Conservation (phyloP, 2,797 vertebrate species). For the Nyctibius grandis region DNA sequence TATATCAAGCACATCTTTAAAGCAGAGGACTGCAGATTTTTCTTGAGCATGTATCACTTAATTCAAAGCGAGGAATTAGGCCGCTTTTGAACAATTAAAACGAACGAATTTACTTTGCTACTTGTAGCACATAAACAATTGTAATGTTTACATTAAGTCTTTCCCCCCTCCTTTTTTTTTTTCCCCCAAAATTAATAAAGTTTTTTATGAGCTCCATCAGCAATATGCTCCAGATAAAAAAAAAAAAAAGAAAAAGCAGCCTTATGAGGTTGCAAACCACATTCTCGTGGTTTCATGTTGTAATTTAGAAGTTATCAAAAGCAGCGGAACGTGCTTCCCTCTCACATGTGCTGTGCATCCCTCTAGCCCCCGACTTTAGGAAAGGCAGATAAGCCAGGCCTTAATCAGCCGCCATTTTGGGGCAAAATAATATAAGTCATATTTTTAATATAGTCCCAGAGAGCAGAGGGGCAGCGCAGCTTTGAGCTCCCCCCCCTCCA, state of each 20-base stretch:
- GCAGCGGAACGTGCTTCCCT: conserved; percentile 15
- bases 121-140: conserved; percentile 37
- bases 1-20: neutral
- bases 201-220: neutral
- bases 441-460: neutral
- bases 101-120: neutral
- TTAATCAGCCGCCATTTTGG: conserved; percentile 36
- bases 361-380: neutral
- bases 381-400: neutral
- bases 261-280: conserved; percentile 8
- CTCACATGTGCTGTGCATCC: conserved; percentile 34
- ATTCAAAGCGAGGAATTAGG: neutral
- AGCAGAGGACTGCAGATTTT: neutral
- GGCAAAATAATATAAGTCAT: neutral
- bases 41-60: neutral
- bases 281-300: conserved; percentile 43
- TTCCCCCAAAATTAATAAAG: neutral
- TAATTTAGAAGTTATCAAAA: conserved; percentile 52
- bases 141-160: neutral
- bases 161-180: too few relatives aligned
- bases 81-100: neutral
- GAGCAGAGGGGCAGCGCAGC: neutral
- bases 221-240: neutral
- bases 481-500: fast-evolving
- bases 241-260: neutral